phyloP scores from a whole-genome alignment of 1,140 invertebrate genomes.

The Bombus ignitus region DNA sequence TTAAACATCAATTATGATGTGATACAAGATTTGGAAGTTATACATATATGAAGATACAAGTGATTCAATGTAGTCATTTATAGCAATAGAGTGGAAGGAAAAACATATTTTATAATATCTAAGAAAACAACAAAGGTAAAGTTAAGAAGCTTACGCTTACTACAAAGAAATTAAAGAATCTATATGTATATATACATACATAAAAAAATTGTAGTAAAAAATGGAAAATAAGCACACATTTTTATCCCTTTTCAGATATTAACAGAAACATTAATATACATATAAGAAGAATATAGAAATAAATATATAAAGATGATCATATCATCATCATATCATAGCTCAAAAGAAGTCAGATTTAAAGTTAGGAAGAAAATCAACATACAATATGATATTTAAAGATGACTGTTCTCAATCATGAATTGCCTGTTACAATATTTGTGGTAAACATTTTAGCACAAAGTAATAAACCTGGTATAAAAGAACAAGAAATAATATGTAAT shows the following conservation, averaged over 20 bases:
- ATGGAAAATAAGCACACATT: no score
- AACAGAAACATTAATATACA: no score
- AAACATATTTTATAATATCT: background rate
- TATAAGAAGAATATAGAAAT: background rate
- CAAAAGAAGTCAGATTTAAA: background rate
- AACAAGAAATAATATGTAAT: no score
- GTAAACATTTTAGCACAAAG: no score
- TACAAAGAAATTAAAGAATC: background rate
- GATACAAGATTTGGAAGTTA: background rate
- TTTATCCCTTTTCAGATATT: no score
- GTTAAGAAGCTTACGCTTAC: background rate
- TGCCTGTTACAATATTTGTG: no score
- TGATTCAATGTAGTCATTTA: background rate
- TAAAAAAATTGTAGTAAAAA: no score
- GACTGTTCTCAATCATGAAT: no score
- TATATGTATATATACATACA: background rate
- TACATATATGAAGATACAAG: background rate
- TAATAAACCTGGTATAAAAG: no score
- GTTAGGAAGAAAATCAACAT: background rate
- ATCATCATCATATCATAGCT: background rate
- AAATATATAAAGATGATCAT: background rate
- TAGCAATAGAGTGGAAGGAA: background rate
- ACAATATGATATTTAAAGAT: background rate
- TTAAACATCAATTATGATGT: background rate
- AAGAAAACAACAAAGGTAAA: background rate